These are phyloP conservation scores for Brachirus orientalis DNA, from an alignment of 2,113 vertebrate genomes.

Conservation along the genomic window DNA sequence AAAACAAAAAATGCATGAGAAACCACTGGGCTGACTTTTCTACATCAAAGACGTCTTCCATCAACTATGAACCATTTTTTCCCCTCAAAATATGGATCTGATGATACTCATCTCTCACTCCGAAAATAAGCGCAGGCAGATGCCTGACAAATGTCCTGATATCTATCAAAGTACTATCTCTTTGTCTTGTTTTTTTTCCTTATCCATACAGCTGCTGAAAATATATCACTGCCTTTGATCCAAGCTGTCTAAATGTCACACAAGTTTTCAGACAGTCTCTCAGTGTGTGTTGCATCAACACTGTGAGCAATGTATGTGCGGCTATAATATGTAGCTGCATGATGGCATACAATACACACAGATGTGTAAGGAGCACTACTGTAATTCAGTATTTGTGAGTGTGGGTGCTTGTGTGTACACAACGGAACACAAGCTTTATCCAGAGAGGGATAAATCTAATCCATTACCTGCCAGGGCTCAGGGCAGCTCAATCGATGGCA, in stretches of 20 bases:
- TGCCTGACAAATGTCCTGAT: conserved; percentile 73
- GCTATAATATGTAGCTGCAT: conserved; percentile 5
- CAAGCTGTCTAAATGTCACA: conserved; percentile 64
- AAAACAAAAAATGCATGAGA: conserved; percentile 15
- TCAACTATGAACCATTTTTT: conserved; percentile 50
- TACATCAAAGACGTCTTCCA: conserved; percentile 62
- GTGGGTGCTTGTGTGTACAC: conserved; percentile 19
- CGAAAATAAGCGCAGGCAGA: conserved; percentile 74
- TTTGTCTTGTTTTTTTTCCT: conserved; percentile 58
- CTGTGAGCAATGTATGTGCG: not conserved
- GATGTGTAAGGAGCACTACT: conserved; percentile 19
- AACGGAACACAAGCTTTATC: conserved; percentile 50
- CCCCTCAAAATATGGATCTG: conserved; percentile 67
- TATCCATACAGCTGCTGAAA: conserved; percentile 58
- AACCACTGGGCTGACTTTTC: conserved; percentile 38
- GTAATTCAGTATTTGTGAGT: conserved; percentile 25
- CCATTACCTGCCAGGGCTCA: conserved; percentile 71
- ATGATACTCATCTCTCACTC: conserved; percentile 71
- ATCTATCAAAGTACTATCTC: conserved; percentile 68
- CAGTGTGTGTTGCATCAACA: conserved; percentile 35
- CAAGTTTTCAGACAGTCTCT: conserved; percentile 53
- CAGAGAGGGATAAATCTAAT: conserved; percentile 76
- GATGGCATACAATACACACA: conserved; percentile 14
- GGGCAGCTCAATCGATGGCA: conserved; percentile 77
- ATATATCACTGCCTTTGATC: conserved; percentile 75